Conservation (phyloP, 1,140 invertebrate species). For the Pseudomyrmex concolor region DNA sequence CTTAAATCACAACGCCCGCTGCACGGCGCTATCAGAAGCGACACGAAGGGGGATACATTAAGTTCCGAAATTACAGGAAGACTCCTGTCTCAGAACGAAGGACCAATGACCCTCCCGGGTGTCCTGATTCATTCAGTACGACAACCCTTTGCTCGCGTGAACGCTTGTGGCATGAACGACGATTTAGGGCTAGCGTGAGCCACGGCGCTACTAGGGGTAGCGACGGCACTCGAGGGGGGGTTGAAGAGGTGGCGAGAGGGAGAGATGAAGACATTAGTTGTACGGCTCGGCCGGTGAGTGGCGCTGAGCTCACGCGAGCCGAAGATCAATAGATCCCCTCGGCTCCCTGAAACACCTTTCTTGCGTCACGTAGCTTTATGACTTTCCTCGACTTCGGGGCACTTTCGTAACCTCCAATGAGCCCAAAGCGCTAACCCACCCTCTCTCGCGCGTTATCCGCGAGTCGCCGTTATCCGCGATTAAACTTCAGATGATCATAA, state of each 20-base stretch:
- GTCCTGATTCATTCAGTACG: conserved; percentile 72
- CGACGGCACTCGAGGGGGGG: conserved; percentile 44
- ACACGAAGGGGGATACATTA: conserved; percentile 48
- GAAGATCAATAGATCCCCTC: conserved; percentile 81
- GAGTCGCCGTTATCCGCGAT: conserved; percentile 37
- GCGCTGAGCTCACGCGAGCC: conserved; percentile 82
- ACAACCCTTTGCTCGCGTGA: conserved; percentile 73
- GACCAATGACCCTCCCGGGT: conserved; percentile 72
- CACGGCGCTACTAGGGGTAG: conserved; percentile 45
- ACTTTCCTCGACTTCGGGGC: conserved; percentile 49
- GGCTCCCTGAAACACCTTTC: conserved; percentile 68
- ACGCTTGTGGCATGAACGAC: conserved; percentile 67
- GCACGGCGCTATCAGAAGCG: conserved; percentile 36
- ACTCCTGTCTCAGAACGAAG: conserved; percentile 46
- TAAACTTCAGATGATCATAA: conserved; percentile 50
- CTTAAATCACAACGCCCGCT: conserved; percentile 47
- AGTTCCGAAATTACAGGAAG: conserved; percentile 69
- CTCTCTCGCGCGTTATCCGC: background rate
- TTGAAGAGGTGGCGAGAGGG: conserved; percentile 69
- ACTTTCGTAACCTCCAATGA: conserved; percentile 36
- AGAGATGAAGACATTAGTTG: conserved; percentile 83
- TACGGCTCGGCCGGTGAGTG: conserved; percentile 71
- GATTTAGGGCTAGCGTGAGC: conserved; percentile 69
- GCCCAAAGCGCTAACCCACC: background rate
- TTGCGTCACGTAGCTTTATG: conserved; percentile 70